Evolutionary conservation across 1,140 invertebrate genomes (phyloP), one percentile per base, ranked within the genome.

Genomic region (Matsumurasca onukii): DNA sequence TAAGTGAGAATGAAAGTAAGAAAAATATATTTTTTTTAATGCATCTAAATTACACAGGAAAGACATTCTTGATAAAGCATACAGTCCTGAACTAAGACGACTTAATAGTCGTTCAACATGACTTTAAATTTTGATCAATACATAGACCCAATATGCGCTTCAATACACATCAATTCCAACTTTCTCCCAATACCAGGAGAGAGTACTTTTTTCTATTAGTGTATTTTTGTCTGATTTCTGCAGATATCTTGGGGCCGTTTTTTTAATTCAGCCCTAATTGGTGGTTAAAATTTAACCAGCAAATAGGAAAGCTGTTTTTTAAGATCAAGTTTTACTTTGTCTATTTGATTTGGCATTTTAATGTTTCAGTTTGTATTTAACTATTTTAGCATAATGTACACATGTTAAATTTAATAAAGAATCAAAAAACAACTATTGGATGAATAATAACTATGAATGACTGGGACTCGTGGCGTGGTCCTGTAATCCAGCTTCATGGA

Each of bases 141-240:
- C 34, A 39, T 39, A 17, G 34, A 5, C 34, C 17, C 34, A 39
- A 5, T 39, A 9, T 17, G 5, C 5, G 5, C 5, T 17, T 39
- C 17, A 39, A 39, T 9, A 39, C 34, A 39, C 34, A 39, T 39
- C 17, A 39, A 39, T 39, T 39, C 34, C 34, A 39, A 39, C 34
- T 39, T 39, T 39, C 34, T 39, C 34, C 34, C 34, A 39, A 9
- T 39, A 17, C 34, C 34, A 39, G 34, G 34, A 17, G 34, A 39
- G 34, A 9, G 34, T 39, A 39, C 17, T 39, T 55, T 55, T 9
- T 55, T n/a, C 51, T 12, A 22, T 55, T 55, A 9, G 22, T 22
- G 51, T 55, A 55, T 25, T 55, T 55, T 20, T 55, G 5, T 20
- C 51, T 55, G 20, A 55, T 55, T 55, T 22, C 51, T 22, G 9